Evolutionary conservation across 2,888 invertebrate genomes (phyloP).

Genomic region (Andrena hattorfiana): DNA sequence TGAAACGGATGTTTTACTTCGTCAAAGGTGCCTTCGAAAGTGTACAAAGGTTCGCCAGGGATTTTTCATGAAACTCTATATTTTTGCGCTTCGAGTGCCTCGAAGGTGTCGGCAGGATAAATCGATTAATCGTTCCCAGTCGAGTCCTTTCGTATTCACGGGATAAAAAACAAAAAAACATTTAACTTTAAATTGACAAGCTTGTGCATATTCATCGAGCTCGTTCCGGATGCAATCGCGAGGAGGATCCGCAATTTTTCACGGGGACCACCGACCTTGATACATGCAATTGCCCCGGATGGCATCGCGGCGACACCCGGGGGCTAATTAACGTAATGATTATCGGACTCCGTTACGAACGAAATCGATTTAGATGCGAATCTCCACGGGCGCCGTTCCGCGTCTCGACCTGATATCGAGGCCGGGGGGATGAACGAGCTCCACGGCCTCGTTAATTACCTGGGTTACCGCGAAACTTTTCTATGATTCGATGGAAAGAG

Average conservation of each 20-base stretch:
- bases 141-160: background rate
- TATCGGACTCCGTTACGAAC: constrained; percentile 61
- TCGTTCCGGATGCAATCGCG: constrained; percentile 3
- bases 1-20: too few species aligned
- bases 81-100: background rate
- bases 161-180: background rate
- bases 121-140: constrained; percentile 32
- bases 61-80: too few species aligned
- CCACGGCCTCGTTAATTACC: constrained; percentile 79
- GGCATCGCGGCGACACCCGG: constrained; percentile 44
- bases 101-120: background rate
- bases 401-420: constrained; percentile 70
- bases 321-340: constrained; percentile 69
- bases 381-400: constrained; percentile 64
- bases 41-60: too few species aligned
- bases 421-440: constrained; percentile 73
- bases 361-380: constrained; percentile 79
- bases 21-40: too few species aligned
- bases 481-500: constrained; percentile 75
- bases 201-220: constrained; percentile 43
- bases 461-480: constrained; percentile 79
- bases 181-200: background rate
- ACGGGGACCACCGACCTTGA: constrained; percentile 31
- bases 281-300: constrained; percentile 56
- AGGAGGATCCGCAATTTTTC: constrained; percentile 27